Conservation (phyloP, 2,888 invertebrate species). For the Chelonus formosanus region DNA sequence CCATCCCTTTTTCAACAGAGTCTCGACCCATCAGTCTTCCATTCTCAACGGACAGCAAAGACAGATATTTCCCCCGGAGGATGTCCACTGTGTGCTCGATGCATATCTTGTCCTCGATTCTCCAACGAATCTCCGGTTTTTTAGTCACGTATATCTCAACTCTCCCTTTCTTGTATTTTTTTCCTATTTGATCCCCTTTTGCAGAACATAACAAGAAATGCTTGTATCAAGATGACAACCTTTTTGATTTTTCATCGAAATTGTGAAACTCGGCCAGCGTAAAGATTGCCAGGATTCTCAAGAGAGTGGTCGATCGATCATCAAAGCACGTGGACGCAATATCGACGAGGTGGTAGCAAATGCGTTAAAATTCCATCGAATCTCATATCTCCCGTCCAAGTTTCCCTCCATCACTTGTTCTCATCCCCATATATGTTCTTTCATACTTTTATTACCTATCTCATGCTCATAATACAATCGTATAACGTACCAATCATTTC, state of each 20-base stretch:
- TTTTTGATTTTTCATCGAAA: slow-evolving; percentile 32
- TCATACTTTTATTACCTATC: slow-evolving; percentile 35
- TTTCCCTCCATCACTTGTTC: slow-evolving; percentile 31
- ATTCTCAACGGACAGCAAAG: slow-evolving; percentile 32
- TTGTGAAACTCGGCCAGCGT: slow-evolving; percentile 38
- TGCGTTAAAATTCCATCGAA: slow-evolving; percentile 37
- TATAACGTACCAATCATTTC: slow-evolving; percentile 5
- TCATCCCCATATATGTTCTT: slow-evolving; percentile 17
- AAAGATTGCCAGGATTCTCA: slow-evolving; percentile 40
- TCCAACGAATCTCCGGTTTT: slow-evolving; percentile 8
- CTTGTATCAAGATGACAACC: slow-evolving; percentile 17
- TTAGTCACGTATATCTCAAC: slow-evolving; percentile 10
- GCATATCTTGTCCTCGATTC: slow-evolving; percentile 8
- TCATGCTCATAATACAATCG: slow-evolving; percentile 26
- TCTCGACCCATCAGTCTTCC: slow-evolving; percentile 34
- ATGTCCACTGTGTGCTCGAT: slow-evolving; percentile 30
- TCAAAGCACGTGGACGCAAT: slow-evolving; percentile 43
- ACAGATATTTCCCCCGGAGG: slow-evolving; percentile 35
- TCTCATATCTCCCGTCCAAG: slow-evolving; percentile 34
- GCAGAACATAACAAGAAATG: slow-evolving; percentile 11
- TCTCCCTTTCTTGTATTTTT: slow-evolving; percentile 1
- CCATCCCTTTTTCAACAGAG: slow-evolving; percentile 16
- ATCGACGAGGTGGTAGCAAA: slow-evolving; percentile 35
- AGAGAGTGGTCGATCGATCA: slow-evolving; percentile 42
- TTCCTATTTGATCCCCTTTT: neutral